A percentile compares a stretch with the other conserved stretches of the same genome.
Conservation (phyloP, 2,888 invertebrate genomes). For the Hypercompe scribonia region DNA sequence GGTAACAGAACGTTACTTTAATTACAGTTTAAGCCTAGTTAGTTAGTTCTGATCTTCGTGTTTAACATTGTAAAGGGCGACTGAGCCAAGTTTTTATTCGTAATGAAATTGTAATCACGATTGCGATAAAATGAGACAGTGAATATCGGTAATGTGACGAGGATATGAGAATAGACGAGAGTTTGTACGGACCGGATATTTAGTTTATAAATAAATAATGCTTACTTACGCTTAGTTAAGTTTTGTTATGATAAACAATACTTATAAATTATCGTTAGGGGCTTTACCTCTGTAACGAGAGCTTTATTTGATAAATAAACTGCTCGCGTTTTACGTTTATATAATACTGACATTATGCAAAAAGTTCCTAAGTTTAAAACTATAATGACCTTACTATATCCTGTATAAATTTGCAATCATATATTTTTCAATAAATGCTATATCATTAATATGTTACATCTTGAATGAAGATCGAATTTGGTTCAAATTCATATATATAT, state of each 20-base stretch:
- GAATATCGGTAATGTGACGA: conserved; percentile 47
- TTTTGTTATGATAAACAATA: conserved; percentile 57
- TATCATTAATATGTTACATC: neutral
- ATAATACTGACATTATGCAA: neutral
- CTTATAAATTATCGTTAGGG: conserved; percentile 48
- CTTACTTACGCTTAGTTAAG: conserved; percentile 49
- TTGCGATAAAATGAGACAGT: conserved; percentile 48
- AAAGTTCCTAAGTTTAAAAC: neutral
- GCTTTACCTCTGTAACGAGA: conserved; percentile 42
- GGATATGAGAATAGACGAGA: conserved; percentile 56
- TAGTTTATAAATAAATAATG: conserved; percentile 70
- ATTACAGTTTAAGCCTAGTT: conserved; percentile 76
- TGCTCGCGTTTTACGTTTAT: neutral
- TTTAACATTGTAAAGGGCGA: conserved; percentile 74
- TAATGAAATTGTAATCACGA: conserved; percentile 72
- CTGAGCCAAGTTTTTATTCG: conserved; percentile 69
- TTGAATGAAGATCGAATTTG: neutral
- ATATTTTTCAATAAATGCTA: neutral
- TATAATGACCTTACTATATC: neutral
- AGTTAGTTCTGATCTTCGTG: conserved; percentile 71
- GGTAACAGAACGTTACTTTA: conserved; percentile 80
- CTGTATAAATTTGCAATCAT: neutral
- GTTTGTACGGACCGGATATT: conserved; percentile 65
- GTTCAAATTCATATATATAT: neutral
- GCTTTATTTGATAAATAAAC: conserved; percentile 28